Evolutionary conservation across 2,113 vertebrate genomes (phyloP).

Genomic region (Channa maculata): DNA sequence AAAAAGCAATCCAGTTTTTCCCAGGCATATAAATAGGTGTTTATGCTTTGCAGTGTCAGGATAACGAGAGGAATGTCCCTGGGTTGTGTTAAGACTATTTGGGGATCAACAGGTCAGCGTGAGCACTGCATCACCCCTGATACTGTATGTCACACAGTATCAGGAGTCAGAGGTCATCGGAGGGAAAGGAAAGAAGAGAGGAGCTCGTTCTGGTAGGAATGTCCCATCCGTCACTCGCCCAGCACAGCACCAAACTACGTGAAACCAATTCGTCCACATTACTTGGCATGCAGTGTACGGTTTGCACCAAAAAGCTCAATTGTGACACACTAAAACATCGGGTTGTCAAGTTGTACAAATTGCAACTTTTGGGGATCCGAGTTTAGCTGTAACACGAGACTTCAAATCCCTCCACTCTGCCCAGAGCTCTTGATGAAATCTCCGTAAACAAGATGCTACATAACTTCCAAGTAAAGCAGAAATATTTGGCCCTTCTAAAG

Average conservation of each 20-base stretch:
- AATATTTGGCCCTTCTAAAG: too few species aligned
- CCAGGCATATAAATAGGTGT: constrained; percentile 26
- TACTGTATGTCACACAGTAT: constrained; percentile 7
- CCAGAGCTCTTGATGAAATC: too few species aligned
- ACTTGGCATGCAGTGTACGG: too few species aligned
- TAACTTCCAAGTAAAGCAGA: too few species aligned
- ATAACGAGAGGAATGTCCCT: constrained; percentile 12
- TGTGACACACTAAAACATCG: too few species aligned
- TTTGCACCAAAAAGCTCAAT: too few species aligned
- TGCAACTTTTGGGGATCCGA: too few species aligned
- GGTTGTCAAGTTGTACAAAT: too few species aligned
- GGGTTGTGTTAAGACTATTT: constrained; percentile 12
- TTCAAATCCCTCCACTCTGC: too few species aligned
- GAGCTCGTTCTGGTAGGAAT: neutral
- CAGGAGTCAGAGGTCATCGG: constrained; percentile 6
- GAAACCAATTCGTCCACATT: neutral
- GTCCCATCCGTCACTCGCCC: constrained; percentile 15
- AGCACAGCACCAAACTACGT: neutral
- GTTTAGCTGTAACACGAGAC: too few species aligned
- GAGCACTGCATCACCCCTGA: constrained; percentile 6
- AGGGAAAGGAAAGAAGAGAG: neutral
- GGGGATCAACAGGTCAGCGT: constrained; percentile 34
- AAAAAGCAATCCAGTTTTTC: constrained; percentile 23
- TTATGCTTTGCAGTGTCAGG: neutral
- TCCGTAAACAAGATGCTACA: too few species aligned